phyloP scores from a whole-genome alignment of 1,140 invertebrate genomes.

The Sesamia nonagrioides region DNA sequence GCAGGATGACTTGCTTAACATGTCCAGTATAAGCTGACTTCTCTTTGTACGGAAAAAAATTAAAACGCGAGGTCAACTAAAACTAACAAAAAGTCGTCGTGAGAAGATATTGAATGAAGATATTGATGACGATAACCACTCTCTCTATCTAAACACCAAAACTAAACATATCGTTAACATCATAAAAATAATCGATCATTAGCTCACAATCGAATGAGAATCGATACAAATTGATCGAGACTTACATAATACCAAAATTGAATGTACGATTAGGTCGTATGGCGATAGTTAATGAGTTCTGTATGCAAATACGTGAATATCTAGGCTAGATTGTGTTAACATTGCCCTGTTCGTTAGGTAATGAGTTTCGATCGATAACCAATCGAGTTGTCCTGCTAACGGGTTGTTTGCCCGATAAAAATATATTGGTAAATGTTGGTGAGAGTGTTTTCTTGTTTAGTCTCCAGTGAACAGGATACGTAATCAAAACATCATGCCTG shows the following conservation, averaged over 20 bases:
- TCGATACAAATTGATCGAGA: slow-evolving; percentile 25
- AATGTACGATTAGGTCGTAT: slow-evolving; percentile 30
- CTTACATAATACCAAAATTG: slow-evolving; percentile 34
- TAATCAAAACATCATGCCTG: no score
- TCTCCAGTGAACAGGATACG: neutral
- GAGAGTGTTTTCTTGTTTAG: neutral
- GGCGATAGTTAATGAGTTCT: slow-evolving; percentile 28
- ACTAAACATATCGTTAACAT: neutral
- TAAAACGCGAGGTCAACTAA: no score
- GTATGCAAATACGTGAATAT: slow-evolving; percentile 66
- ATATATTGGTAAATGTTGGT: neutral
- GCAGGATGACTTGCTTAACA: no score
- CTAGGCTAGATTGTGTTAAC: slow-evolving; percentile 61
- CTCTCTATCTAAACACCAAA: no score
- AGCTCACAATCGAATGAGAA: neutral
- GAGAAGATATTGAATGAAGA: no score
- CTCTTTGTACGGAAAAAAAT: no score
- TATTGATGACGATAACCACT: no score
- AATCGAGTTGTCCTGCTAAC: slow-evolving; percentile 4
- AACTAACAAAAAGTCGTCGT: no score
- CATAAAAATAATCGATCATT: slow-evolving; percentile 17
- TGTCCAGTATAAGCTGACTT: no score
- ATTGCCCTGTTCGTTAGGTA: slow-evolving; percentile 64
- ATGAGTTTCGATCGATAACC: slow-evolving; percentile 50
- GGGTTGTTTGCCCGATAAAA: slow-evolving; percentile 10